phyloP scores from a whole-genome alignment of 2,888 invertebrate genomes.

The Athrips mouffetella region DNA sequence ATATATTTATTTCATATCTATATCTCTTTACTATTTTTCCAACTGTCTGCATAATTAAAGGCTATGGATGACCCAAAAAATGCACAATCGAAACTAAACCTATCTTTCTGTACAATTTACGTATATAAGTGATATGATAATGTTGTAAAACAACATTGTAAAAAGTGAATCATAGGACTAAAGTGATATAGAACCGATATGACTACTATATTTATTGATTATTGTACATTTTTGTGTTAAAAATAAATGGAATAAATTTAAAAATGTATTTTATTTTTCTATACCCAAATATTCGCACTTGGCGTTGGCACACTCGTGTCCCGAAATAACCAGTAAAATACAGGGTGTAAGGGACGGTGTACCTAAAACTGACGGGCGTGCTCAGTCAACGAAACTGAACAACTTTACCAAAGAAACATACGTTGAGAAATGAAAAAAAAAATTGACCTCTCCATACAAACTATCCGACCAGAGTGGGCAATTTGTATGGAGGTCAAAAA shows the following conservation, averaged over 20 bases:
- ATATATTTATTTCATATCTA: not conserved
- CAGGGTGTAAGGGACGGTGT: too few species aligned
- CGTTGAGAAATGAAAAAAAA: too few species aligned
- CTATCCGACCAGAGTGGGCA: too few species aligned
- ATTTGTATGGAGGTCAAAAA: too few species aligned
- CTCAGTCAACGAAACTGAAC: too few species aligned
- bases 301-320: too few species aligned
- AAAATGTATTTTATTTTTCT: not conserved
- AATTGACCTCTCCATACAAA: too few species aligned
- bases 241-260: constrained; percentile 62
- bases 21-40: not conserved
- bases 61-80: constrained; percentile 36
- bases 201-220: constrained; percentile 75
- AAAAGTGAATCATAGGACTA: constrained; percentile 56
- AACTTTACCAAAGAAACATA: too few species aligned
- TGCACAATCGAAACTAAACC: constrained; percentile 36
- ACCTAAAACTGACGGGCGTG: too few species aligned
- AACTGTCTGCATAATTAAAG: constrained; percentile 1
- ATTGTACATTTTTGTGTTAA: constrained; percentile 76
- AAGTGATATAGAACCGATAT: constrained; percentile 67
- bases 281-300: not conserved
- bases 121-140: constrained; percentile 26
- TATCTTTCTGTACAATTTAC: constrained; percentile 23
- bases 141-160: constrained; percentile 70
- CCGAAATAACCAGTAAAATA: too few species aligned